Base-by-base conservation (phyloP, 2,797 vertebrate genomes). In the Platalea minor region DNA sequence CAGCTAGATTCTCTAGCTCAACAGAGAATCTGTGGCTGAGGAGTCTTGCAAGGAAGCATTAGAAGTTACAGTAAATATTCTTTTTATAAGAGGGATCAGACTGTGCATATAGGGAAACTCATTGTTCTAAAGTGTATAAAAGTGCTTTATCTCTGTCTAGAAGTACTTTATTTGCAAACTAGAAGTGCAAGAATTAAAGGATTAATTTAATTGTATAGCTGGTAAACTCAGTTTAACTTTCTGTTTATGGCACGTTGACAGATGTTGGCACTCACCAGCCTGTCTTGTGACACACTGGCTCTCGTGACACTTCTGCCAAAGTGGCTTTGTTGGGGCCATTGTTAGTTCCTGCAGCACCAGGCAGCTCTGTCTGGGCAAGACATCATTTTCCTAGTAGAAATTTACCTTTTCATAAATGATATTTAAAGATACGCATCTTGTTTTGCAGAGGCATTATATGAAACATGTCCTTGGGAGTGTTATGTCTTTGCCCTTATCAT, bases 401-500 rank as follows among this genome's bases (percentile, higher is more conserved):
- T 24, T 29, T 43, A 51, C 56, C 35, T 76, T 78, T 50, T 51
- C 57, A 2, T 2, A 19, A 21, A 23, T 45, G 59, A 4, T 56
- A 45, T 23, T 91, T 75, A 37, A 76, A 61, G 88, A 17, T 57
- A 16, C 13, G 6, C 28, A 4, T 79, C 54, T 56, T 94, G 59
- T 93, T 95, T 95, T 96, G 43, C 98, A 99, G 99, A 97, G 92
- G 98, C 98, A 35, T 96, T 99, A 78, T 98, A 98, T 95, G 98
- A 97, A 78, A 97, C 94, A 35, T 99, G 99, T 96, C 98, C 99
- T 61, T 99, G 98, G 98, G 99, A 99, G 91, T 99, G 99, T 97
- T 99, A 99, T 48, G 73, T 99, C 97, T 99, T 99, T 95, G 99
- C 99, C 41, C 98, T 99, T 63, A 98, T 98, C 96, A 98, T 99